A percentile compares a stretch with the other conserved stretches of the same genome.
Conservation (phyloP, 2,113 vertebrate genomes). For the Hippocampus zosterae region DNA sequence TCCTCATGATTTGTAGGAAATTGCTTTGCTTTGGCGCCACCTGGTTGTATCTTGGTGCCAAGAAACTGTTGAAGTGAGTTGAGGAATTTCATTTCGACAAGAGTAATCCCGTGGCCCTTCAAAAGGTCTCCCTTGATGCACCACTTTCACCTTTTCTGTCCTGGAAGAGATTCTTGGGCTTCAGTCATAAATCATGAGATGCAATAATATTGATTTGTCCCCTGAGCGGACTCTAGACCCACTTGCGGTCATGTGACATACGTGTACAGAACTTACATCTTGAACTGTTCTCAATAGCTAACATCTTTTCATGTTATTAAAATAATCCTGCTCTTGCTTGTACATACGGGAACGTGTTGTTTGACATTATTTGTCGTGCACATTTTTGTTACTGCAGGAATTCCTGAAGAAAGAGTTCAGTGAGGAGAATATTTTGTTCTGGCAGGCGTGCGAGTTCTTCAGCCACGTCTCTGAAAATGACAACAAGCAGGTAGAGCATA, state of each 20-base stretch:
- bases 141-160: neutral
- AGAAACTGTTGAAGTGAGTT: neutral
- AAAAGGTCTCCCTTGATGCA: neutral
- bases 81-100: neutral
- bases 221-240: neutral
- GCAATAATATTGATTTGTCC: neutral
- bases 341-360: neutral
- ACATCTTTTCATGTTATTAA: neutral
- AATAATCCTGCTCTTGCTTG: neutral
- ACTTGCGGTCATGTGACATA: neutral
- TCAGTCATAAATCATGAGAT: neutral
- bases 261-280: too few species aligned
- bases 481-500: conserved; percentile 82
- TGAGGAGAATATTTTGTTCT: conserved; percentile 97
- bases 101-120: neutral
- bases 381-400: conserved; percentile 70
- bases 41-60: neutral
- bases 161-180: neutral
- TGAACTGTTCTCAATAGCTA: too few species aligned
- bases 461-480: conserved; percentile 88
- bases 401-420: conserved; percentile 98
- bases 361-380: neutral
- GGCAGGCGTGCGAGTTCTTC: conserved; percentile 97
- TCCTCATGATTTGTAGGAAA: too few species aligned
- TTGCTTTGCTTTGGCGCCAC: too few species aligned